phyloP scores from a whole-genome alignment of 2,888 invertebrate species.

The Galerucella pusilla region DNA sequence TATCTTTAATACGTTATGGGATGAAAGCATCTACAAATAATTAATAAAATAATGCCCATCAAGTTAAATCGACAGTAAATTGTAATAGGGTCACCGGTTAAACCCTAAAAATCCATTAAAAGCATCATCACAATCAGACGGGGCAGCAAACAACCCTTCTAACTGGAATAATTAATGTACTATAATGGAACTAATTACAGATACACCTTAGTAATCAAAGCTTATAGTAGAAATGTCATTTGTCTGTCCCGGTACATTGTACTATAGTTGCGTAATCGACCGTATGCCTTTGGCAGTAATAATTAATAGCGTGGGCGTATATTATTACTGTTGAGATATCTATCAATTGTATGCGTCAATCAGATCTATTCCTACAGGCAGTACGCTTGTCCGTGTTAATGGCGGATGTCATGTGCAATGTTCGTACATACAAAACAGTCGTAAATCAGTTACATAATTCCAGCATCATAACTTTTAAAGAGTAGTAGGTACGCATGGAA shows the following conservation, averaged over 20 bases:
- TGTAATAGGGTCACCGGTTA: not conserved
- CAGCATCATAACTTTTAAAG: not conserved
- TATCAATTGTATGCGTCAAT: constrained; percentile 53
- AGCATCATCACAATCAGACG: constrained; percentile 14
- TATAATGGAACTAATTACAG: constrained; percentile 29
- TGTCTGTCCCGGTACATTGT: constrained; percentile 10
- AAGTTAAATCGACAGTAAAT: not conserved
- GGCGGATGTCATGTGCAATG: constrained; percentile 1
- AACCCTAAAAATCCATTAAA: constrained; percentile 1
- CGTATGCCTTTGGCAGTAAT: constrained; percentile 45
- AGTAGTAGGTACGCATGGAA: not conserved
- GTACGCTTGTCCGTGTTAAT: constrained; percentile 14
- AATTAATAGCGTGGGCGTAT: constrained; percentile 49
- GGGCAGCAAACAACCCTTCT: constrained; percentile 4
- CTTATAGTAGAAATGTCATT: not conserved
- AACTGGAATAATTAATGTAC: constrained; percentile 25
- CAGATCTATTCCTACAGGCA: constrained; percentile 44
- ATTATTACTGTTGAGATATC: constrained; percentile 49
- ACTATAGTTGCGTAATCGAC: constrained; percentile 28
- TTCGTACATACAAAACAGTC: not conserved
- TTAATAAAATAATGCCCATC: not conserved
- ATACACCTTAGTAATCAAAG: constrained; percentile 33
- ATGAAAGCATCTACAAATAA: too few species aligned
- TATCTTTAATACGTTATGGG: too few species aligned
- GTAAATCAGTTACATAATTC: not conserved